Base-by-base conservation (phyloP, 2,113 vertebrate species). In the Alligator mississippiensis region DNA sequence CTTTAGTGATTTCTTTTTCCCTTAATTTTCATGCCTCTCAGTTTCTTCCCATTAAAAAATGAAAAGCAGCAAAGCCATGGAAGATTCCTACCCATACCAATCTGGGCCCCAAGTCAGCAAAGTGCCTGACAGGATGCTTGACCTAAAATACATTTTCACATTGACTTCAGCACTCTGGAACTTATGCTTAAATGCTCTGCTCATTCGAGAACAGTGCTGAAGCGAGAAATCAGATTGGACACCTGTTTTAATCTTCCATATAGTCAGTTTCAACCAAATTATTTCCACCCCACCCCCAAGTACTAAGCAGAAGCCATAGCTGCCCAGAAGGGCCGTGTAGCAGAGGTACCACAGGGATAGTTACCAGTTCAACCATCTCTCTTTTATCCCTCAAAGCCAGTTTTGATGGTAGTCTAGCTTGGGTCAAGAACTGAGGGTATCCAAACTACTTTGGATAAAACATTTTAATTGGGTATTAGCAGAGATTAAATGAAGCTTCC, bases 181-280 rank as follows among this genome's bases (percentile, higher is more conserved):
- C 5, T 64, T 0, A 9, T 4, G 25, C 2, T 59, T 60, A 0
- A 2, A 13, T 1, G 4, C 7, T 86, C 81, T 58, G 19, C 27
- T 59, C 72, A n/a, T 78, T 64, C 24, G 82, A 14, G 9, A n/a
- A 9, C 1, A 72, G 8, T 14, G 60, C 9, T 15, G 83, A 5
- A 70, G 7, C 75, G 70, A 68, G 17, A 58, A 9, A 47, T 14
- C 27, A 54, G 25, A 10, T 61, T 1, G 68, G 38, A 27, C 4
- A 88, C 61, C 0, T 0, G 66, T 74, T 58, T 11, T 27, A 30
- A 12, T n/a, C 62, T 78, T 80, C 22, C 34, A 87, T 47, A n/a
- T 16, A 84, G 38, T 5, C 54, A 84, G 4, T 54, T 90, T 61
- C 76, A 59, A 22, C 9, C 38, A 78, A 9, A 2, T 2, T 13